Evolutionary conservation across 1,140 invertebrate genomes (phyloP).

Genomic region (Zaprionus ghesquierei): DNA sequence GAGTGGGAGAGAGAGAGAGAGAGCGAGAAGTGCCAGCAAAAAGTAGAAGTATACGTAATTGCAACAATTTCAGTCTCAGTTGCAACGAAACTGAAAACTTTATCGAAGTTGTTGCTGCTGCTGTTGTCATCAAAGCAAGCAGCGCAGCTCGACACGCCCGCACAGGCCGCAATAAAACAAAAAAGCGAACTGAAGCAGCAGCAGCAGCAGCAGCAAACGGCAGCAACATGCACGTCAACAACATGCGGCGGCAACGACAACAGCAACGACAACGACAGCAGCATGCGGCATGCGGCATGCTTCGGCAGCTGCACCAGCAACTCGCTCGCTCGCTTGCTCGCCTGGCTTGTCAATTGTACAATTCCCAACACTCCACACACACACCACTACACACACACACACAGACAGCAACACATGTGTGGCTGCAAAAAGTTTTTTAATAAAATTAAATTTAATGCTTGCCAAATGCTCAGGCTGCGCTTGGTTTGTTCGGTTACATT

Average conservation of each 20-base stretch:
- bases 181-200: conserved; percentile 29
- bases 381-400: conserved; percentile 11
- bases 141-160: conserved; percentile 49
- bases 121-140: conserved; percentile 33
- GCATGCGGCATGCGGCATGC: conserved; percentile 26
- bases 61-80: conserved; percentile 61
- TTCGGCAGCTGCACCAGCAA: conserved; percentile 23
- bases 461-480: conserved; percentile 57
- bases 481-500: conserved; percentile 64
- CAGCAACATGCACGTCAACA: conserved; percentile 71
- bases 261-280: conserved; percentile 43
- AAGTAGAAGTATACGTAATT: conserved; percentile 58
- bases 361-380: conserved; percentile 54
- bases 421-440: conserved; percentile 70
- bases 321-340: conserved; percentile 48
- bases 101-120: conserved; percentile 34
- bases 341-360: conserved; percentile 72
- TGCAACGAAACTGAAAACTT: conserved; percentile 60
- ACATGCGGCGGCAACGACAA: conserved; percentile 51
- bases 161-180: conserved; percentile 69
- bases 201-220: conserved; percentile 17
- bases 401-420: conserved; percentile 19
- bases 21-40: neutral
- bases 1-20: neutral
- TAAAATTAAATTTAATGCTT: conserved; percentile 79